Percentiles rank a stretch among this genome's conserved stretches.
phyloP scores from a whole-genome alignment of 2,888 invertebrate species.

The Leucophora obtusa region DNA sequence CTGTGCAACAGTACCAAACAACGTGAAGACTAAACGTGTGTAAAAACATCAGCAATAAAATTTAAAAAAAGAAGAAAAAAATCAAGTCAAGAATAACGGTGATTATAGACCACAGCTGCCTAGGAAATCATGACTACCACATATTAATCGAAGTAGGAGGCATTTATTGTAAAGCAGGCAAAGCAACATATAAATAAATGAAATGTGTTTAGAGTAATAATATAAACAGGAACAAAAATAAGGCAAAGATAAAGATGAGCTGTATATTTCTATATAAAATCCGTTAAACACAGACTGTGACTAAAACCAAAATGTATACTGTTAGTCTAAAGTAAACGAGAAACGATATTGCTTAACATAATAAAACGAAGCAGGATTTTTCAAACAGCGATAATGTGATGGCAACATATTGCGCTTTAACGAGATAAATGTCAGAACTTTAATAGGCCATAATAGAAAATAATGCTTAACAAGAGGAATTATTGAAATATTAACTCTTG shows the following conservation, averaged over 20 bases:
- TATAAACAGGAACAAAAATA: constrained; percentile 15
- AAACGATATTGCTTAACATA: neutral
- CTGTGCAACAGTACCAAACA: neutral
- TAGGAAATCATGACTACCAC: constrained; percentile 48
- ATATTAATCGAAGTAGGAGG: constrained; percentile 32
- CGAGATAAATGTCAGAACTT: constrained; percentile 37
- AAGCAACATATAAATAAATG: constrained; percentile 33
- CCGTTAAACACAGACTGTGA: constrained; percentile 29
- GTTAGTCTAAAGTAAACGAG: neutral
- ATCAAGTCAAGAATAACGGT: constrained; percentile 59
- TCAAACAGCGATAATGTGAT: constrained; percentile 56
- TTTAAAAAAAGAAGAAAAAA: constrained; percentile 8
- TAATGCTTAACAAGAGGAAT: neutral
- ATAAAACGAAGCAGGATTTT: constrained; percentile 22
- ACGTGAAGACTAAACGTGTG: neutral
- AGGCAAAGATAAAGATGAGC: neutral
- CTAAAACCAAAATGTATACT: constrained; percentile 7
- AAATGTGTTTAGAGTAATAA: constrained; percentile 39
- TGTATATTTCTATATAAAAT: neutral
- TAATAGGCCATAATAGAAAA: neutral
- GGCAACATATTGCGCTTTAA: constrained; percentile 60
- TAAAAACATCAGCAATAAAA: constrained; percentile 28
- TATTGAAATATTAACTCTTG: neutral
- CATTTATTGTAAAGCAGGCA: constrained; percentile 19
- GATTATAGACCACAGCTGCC: constrained; percentile 58